Base-by-base conservation (phyloP, 1,140 invertebrate species). In the Drosophila ercepeae region DNA sequence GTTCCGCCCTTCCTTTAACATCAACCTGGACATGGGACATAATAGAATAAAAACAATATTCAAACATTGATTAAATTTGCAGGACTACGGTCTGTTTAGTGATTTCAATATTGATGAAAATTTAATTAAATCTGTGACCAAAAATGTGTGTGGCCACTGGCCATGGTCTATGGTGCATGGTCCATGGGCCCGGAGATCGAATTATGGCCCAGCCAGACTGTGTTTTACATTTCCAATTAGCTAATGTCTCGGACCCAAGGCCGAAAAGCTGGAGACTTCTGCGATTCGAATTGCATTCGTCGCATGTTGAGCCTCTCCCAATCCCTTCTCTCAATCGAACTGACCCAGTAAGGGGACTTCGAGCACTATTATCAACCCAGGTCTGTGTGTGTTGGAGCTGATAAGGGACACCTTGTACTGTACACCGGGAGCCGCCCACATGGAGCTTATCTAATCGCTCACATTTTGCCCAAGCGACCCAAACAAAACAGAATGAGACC, bases 361-460 rank as follows among this genome's bases (percentile, higher is more conserved):
- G 21, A 3, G 1, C 7, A 57, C 32, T 51, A 65, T 78, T 78
- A 69, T 61, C 51, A 72, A 60, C 36, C 48, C 1, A 2, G 21
- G 2, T 21, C 18, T 50, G 29, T 34, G 19, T 7, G 5, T 50
- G 44, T 42, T 8, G 8, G 29, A 51, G 16, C 61, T 78, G 79
- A 84, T 83, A 74, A 73, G 69, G 42, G 13, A 41, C 61, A 41
- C 60, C 42, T 61, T 41, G 21, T 29, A 16, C 9, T 29, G 9
- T 3, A 21, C 23, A 2, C 16, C 13, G 6, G 2, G 14, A 41
- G 11, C 39, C 34, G 42, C 63, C 68, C 19, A 72, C 55, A 36
- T 69, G 67, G 53, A 49, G 53, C 78, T 82, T 82, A 83, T 83
- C 79, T 83, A 83, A 83, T 83, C 79, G 57, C 44, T 14, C 34